A percentile compares a stretch with the other conserved stretches of the same genome.
phyloP scores from a whole-genome alignment of 2,888 invertebrate genomes.

The Pristionchus fissidentatus region DNA sequence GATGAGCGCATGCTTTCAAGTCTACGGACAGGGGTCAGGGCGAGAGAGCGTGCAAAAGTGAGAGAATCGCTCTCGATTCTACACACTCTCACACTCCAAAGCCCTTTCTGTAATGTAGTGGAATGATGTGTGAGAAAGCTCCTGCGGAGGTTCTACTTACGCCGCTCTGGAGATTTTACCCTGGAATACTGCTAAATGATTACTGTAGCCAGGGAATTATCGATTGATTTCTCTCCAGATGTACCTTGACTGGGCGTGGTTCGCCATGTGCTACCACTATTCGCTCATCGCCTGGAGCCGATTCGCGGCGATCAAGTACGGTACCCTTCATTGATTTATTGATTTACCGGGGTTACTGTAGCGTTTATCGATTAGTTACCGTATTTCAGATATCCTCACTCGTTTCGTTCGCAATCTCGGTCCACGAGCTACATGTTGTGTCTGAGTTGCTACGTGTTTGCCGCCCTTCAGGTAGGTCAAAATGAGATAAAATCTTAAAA shows the following conservation, averaged over 20 bases:
- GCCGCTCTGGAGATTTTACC: too few species aligned
- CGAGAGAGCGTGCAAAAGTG: too few species aligned
- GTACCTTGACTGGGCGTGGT: conserved; percentile 74
- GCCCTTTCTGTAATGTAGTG: too few species aligned
- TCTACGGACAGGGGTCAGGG: too few species aligned
- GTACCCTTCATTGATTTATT: not conserved
- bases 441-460: conserved; percentile 64
- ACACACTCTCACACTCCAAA: too few species aligned
- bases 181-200: not conserved
- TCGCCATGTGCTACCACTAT: conserved; percentile 73
- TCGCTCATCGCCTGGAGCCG: conserved; percentile 70
- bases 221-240: conserved; percentile 55
- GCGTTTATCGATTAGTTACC: not conserved
- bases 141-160: too few species aligned
- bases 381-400: conserved; percentile 55
- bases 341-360: not conserved
- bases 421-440: conserved; percentile 65
- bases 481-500: not conserved
- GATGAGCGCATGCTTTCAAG: too few species aligned
- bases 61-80: too few species aligned
- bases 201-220: not conserved
- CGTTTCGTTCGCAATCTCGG: conserved; percentile 65
- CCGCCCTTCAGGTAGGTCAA: conserved; percentile 64
- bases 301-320: conserved; percentile 68
- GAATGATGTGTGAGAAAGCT: too few species aligned